Evolutionary conservation across 2,888 invertebrate species (phyloP), one percentile per base, ranked within the genome.

Genomic region (Drosophila quinaria): DNA sequence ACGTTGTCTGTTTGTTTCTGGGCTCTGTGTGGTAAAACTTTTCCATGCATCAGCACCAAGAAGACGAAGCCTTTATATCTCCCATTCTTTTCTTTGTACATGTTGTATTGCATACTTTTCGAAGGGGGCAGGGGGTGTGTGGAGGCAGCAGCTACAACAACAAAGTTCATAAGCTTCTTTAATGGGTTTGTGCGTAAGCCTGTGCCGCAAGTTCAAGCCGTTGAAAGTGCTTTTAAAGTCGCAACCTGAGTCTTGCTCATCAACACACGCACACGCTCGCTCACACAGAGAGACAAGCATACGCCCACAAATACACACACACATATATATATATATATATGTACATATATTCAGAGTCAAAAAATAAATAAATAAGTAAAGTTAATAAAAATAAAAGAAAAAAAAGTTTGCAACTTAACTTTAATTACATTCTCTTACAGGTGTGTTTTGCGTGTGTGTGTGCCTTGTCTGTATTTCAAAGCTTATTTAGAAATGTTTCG

Each of bases 321-420:
- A 22, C 13, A n/a, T 37, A n/a, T 19, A 37, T 31, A 42, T 41
- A 15, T n/a, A n/a, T n/a, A n/a, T n/a, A n/a, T n/a, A n/a, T n/a
- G n/a, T n/a, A n/a, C n/a, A n/a, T 19, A 37, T 31, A 42, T 41
- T 13, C 19, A 54, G 50, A 51, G 67, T 54, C 66, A 55, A 68
- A 85, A 89, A 76, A 84, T 86, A 86, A 83, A 83, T 84, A 84
- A 85, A 85, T 89, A 85, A 85, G 81, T 78, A 81, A 78, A 78
- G 81, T 78, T 78, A 78, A 85, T 85, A 88, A 81, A 88, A 85
- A 85, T 85, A 89, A 89, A 88, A 87, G 90, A 35, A 35, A 89
- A 84, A 85, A 89, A 85, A 89, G 82, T 85, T 89, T 66, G 78
- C 90, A 87, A 73, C 88, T 89, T 88, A 89, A 85, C 90, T 85